Conservation (phyloP, 2,113 vertebrate species). For the Leucosticte australis region DNA sequence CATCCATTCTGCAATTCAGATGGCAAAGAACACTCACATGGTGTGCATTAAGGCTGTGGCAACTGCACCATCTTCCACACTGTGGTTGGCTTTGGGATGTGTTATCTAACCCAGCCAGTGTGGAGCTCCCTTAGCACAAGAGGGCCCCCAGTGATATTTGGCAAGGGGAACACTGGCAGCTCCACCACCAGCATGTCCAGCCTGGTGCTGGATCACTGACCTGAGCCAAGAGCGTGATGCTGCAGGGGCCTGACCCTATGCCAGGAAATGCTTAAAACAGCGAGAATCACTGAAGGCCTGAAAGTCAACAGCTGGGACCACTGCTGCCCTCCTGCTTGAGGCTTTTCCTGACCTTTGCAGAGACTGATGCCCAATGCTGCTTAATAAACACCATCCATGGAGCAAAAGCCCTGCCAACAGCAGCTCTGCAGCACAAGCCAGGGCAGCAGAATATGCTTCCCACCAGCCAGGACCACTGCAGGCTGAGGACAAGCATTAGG, state of each 20-base stretch:
- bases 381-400: background rate
- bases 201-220: background rate
- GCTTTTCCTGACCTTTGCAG: background rate
- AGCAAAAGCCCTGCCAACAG: background rate
- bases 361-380: background rate
- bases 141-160: too few species aligned
- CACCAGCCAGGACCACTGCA: background rate
- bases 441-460: background rate
- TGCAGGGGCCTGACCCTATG: background rate
- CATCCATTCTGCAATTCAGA: background rate
- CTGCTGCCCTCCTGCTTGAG: background rate
- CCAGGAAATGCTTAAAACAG: background rate
- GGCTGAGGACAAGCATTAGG: background rate
- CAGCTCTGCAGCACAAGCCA: background rate
- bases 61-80: background rate
- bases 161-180: background rate
- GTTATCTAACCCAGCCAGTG: background rate
- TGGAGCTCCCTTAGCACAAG: background rate
- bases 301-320: background rate
- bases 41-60: background rate
- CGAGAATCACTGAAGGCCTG: background rate
- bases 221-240: fast-evolving
- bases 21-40: fast-evolving
- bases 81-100: background rate
- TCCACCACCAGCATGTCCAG: background rate